Base-by-base conservation (phyloP, 1,140 invertebrate genomes). In the Dendroctonus ponderosae region DNA sequence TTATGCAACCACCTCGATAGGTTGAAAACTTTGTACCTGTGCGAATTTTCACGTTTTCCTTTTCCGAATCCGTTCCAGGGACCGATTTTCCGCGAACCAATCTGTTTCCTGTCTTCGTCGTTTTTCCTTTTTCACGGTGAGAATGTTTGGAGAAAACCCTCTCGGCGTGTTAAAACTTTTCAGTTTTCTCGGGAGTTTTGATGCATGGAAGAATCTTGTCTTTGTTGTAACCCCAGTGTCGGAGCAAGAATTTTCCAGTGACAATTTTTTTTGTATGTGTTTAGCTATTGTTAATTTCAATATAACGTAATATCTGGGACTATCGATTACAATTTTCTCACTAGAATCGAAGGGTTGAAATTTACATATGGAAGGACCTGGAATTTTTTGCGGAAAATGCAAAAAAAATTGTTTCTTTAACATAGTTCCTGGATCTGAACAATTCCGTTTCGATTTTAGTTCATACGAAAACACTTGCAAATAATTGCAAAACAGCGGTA, bases 51-150 rank as follows among this genome's bases (percentile, higher is more conserved):
- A 50, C 12, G 12, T 50, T 50, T 15, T 15, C 43, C 43, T 8
- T 46, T 46, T 12, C n/a, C 48, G 38, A 38, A 46, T 58, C 42
- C 54, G 42, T 58, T 42, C 12, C 39, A 12, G 54, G 39, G 42
- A 58, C 54, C 54, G 54, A 58, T 58, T 58, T 58, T 58, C 54
- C 54, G 41, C 40, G 41, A 58, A 43, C 54, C 54, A 58, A 58
- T 58, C 54, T 58, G 54, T 15, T 58, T 15, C 7, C 54, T 12
- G 50, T 15, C 50, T n/a, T 15, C 8, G 8, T 38, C 15, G 53
- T 56, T 56, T 26, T 56, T 40, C 53, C 40, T 58, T 58, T 58
- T 58, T 58, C 40, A 58, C 38, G 40, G 54, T 43, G 54, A 42
- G 41, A 58, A 58, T 42, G 42, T 58, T 58, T 58, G 40, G 42